phyloP scores from a whole-genome alignment of 1,140 invertebrate species.

The Sitophilus oryzae region DNA sequence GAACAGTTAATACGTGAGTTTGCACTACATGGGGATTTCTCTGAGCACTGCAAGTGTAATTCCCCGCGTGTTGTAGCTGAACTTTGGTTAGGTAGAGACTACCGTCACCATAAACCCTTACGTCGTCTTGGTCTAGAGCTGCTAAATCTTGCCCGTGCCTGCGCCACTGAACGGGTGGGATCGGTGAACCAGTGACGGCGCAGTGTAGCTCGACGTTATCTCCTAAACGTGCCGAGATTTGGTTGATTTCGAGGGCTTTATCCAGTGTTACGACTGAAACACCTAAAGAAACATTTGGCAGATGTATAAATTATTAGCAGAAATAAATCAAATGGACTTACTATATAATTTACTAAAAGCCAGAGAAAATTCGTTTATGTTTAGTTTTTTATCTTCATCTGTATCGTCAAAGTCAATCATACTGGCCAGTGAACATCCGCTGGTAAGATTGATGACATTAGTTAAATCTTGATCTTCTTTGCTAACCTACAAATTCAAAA shows the following conservation, averaged over 20 bases:
- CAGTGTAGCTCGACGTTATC: conserved; percentile 79
- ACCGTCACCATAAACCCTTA: conserved; percentile 66
- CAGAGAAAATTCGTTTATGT: conserved; percentile 68
- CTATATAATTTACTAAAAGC: conserved; percentile 73
- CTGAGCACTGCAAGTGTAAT: conserved; percentile 74
- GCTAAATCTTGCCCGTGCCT: conserved; percentile 63
- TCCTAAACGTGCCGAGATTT: conserved; percentile 61
- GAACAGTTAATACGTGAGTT: conserved; percentile 68
- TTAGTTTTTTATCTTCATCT: conserved; percentile 60
- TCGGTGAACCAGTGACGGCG: conserved; percentile 64
- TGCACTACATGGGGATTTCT: conserved; percentile 69
- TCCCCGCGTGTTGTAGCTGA: conserved; percentile 70
- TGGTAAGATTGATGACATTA: conserved; percentile 45
- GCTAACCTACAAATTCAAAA: conserved; percentile 50
- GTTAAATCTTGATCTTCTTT: conserved; percentile 57
- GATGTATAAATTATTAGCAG: no score
- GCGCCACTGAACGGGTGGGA: conserved; percentile 67
- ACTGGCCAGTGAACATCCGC: conserved; percentile 61
- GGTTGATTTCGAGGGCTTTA: conserved; percentile 66
- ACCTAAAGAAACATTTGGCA: conserved; percentile 45
- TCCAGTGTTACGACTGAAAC: conserved; percentile 67
- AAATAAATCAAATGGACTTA: conserved; percentile 48
- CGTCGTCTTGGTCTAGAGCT: conserved; percentile 57
- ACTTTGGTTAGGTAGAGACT: conserved; percentile 70
- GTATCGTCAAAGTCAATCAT: conserved; percentile 67